A percentile compares a stretch with the other conserved stretches of the same genome.
phyloP scores from a whole-genome alignment of 2,888 invertebrate species.

The Ametastegia equiseti region DNA sequence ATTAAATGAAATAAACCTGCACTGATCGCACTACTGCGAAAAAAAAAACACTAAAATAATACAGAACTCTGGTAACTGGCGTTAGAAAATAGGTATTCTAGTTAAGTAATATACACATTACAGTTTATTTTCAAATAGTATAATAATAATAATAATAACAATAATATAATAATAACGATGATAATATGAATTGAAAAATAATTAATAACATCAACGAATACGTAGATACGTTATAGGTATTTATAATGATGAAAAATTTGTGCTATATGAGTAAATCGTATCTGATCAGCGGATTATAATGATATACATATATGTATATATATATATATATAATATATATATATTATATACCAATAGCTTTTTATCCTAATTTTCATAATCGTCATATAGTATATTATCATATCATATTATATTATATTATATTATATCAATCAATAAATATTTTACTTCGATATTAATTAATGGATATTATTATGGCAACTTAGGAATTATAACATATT shows the following conservation, averaged over 20 bases:
- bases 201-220: not conserved
- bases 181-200: not conserved
- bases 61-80: not conserved
- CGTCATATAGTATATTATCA: conserved; percentile 16
- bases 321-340: too few species aligned
- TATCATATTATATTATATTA: too few species aligned
- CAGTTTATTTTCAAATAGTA: too few species aligned
- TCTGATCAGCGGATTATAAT: conserved; percentile 6
- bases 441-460: conserved; percentile 25
- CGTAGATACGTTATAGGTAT: not conserved
- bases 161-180: not conserved
- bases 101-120: too few species aligned
- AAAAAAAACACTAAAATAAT: too few species aligned
- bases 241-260: not conserved
- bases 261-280: not conserved
- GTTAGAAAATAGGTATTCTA: not conserved
- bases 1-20: not conserved
- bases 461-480: conserved; percentile 20
- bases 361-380: conserved; percentile 45
- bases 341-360: conserved; percentile 64
- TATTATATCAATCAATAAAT: conserved; percentile 36
- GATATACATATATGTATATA: too few species aligned
- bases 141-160: not conserved
- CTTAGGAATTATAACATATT: conserved; percentile 7
- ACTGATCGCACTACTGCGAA: too few species aligned